Base-by-base conservation (phyloP, 2,797 vertebrate genomes). In the Falco berigora region DNA sequence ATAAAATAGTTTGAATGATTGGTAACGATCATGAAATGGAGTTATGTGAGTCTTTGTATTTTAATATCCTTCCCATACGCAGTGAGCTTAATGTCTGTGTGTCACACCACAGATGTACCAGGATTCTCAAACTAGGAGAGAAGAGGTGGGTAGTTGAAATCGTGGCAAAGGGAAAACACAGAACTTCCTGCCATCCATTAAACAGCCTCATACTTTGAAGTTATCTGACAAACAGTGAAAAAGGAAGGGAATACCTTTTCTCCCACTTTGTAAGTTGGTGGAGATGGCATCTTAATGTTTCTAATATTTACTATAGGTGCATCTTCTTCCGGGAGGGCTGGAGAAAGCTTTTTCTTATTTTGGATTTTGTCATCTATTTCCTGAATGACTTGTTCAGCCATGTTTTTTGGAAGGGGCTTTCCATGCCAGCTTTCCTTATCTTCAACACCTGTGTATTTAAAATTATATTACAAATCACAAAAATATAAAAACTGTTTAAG, bases 391-490 rank as follows among this genome's bases (percentile, higher is more conserved):
- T 98, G 98, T 14, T 99, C 99, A 5, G 99, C 98, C 98, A 99
- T 98, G 96, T 99, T 99, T 97, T 99, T 99, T 8, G 99, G 98
- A 88, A 99, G 98, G 56, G 98, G 97, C 94, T 99, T 99, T 79
- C 98, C 99, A 11, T 99, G 99, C 99, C 99, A 99, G 69, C 98
- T 98, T 80, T 99, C 98, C 97, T 99, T 99, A 95, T 99, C 99
- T 97, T 99, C 99, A 38, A 99, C 97, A 95, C 98, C 99, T 99
- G 88, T 4, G 7, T 64, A 77, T 89, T 71, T 63, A 55, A 75
- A 90, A 93, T 11, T 3, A 69, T 14, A 68, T 95, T 71, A 75
- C 8, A 66, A 55, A 14, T 71, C 79, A 86, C 52, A 67, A 58
- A 86, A 86, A 14, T 32, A 46, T 19, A 30, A 71, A 80, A 95